Base-by-base conservation (phyloP, 1,140 invertebrate species). In the Stenopsyche tienmushanensis region DNA sequence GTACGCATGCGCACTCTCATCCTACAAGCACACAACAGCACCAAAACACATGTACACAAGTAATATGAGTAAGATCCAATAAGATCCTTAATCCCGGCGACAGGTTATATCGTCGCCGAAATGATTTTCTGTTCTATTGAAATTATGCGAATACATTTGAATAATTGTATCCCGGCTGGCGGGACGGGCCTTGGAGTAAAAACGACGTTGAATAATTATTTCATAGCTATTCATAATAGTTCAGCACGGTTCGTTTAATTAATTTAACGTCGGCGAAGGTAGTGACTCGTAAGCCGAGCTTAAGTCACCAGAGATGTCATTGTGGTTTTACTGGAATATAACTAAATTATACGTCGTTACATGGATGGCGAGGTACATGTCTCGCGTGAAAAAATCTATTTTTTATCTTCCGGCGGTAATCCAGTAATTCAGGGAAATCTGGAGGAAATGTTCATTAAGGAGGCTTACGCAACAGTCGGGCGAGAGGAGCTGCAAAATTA, bases 61-160 rank as follows among this genome's bases (percentile, higher is more conserved):
- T n/a, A n/a, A n/a, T n/a, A n/a, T n/a, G n/a, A n/a, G n/a, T n/a
- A n/a, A n/a, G n/a, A n/a, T n/a, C n/a, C 5, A 34, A 34, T 34
- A 13, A 13, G 29, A 34, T 13, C 29, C 13, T 34, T 34, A 34
- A 34, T 34, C 29, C 13, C 29, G 29, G 29, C 29, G 29, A 34
- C 29, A 34, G 29, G 29, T 34, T 13, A 34, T 34, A 34, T 34
- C 29, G 5, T 7, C 29, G 29, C 29, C n/a, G n/a, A n/a, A n/a
- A n/a, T n/a, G 29, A 34, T 34, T n/a, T 34, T 34, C 29, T 5
- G 29, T 20, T 13, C 10, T 23, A 49, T 18, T 49, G 21, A 49
- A 49, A 49, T 49, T 49, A 49, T 21, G 47, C 47, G 47, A 49
- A 49, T 49, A 49, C 47, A 49, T 49, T 49, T 49, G 47, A 49